Evolutionary conservation across 2,888 invertebrate species (phyloP), one percentile per base, ranked within the genome.

Genomic region (Pemphredon lugubris): DNA sequence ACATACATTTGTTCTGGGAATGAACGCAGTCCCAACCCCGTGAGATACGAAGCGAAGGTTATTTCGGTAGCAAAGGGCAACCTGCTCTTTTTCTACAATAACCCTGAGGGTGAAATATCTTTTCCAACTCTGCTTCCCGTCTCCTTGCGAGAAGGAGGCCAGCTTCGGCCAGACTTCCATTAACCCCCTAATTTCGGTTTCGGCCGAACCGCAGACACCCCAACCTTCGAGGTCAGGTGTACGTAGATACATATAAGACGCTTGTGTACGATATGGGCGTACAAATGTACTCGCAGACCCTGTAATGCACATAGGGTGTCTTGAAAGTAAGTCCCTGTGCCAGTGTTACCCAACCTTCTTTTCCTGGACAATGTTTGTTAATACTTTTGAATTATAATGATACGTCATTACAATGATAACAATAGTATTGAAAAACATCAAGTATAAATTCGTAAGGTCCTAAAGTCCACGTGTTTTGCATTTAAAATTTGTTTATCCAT

Each of bases 141-240:
- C 39, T 65, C 47, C 60, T 66, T 55, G 34, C 42, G 51, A 39
- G 70, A 55, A 39, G 70, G 55, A 64, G 37, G 26, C 55, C 45
- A 54, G 39, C 61, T 50, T 53, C 63, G 72, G 66, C 65, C 73
- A 69, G 75, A 59, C 73, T 77, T 84, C 83, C 85, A 84, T 83
- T 83, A 84, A 79, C 77, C 73, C 79, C 65, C 83, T 82, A 84
- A 84, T 84, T 84, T 83, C 63, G 73, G 75, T 72, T 77, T 74
- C 68, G 75, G 55, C 59, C 50, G 51, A 72, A 84, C 84, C 82
- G 59, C 80, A 81, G 79, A 80, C 83, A 75, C 76, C 63, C 68
- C 73, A 59, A 65, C 58, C 67, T 60, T 64, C 50, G 58, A 63
- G 65, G 66, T 59, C 60, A 64, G 54, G 59, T 71, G 61, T 60